A percentile compares a stretch with the other conserved stretches of the same genome.
Conservation (phyloP, 2,888 invertebrate species). For the Didymodactylos carnosus region DNA sequence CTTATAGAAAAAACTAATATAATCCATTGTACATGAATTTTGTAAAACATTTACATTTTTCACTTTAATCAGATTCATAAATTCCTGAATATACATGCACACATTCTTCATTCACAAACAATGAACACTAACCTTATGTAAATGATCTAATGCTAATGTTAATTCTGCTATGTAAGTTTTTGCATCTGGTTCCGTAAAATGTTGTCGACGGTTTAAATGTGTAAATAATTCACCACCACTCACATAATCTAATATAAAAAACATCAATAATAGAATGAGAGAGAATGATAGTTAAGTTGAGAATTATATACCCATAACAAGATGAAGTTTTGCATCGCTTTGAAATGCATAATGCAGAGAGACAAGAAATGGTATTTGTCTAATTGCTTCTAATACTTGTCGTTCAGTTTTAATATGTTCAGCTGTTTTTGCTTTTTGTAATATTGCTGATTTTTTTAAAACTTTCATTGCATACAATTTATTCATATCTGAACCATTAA, state of each 20-base stretch:
- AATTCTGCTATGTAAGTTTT: conserved; percentile 85
- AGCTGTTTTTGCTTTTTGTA: conserved; percentile 65
- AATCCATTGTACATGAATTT: too few species aligned
- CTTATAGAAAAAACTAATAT: not conserved
- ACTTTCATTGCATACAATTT: conserved; percentile 95
- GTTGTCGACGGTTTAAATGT: conserved; percentile 76
- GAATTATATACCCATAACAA: conserved; percentile 46
- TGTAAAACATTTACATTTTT: too few species aligned
- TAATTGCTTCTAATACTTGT: conserved; percentile 80
- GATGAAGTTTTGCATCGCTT: conserved; percentile 80
- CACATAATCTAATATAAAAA: conserved; percentile 61
- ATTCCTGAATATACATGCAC: not conserved
- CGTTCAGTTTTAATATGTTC: conserved; percentile 91
- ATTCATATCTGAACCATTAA: conserved; percentile 58
- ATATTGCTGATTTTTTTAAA: conserved; percentile 49
- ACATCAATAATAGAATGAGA: conserved; percentile 17
- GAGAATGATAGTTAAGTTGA: too few species aligned
- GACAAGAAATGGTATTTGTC: conserved; percentile 81
- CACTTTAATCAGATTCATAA: not conserved
- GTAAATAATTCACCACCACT: conserved; percentile 91
- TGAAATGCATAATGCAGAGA: conserved; percentile 95
- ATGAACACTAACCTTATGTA: conserved; percentile 85
- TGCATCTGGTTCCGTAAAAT: conserved; percentile 71
- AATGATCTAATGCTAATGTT: conserved; percentile 73
- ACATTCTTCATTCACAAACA: conserved; percentile 19